Percentiles rank a stretch among this genome's conserved stretches.
Conservation (phyloP, 2,113 vertebrate species). For the Hiodon alosoides region DNA sequence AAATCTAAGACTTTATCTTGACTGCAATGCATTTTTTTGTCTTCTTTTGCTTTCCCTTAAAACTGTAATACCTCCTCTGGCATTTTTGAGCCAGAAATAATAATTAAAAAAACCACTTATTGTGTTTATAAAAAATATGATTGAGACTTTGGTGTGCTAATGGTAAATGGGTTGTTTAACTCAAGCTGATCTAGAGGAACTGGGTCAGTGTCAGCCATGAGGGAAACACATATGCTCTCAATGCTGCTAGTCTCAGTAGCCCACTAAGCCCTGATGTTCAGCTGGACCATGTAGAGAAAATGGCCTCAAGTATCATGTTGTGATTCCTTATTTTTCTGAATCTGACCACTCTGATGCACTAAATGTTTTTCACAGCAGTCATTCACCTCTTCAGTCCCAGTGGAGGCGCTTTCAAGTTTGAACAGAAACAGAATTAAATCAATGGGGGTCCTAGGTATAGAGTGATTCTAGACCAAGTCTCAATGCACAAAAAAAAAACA, state of each 20-base stretch:
- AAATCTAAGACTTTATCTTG: too few species aligned
- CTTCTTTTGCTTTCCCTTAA: too few species aligned
- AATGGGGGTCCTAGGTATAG: not conserved
- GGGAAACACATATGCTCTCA: too few species aligned
- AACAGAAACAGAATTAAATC: conserved; percentile 11
- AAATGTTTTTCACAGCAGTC: not conserved
- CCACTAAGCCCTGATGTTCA: not conserved
- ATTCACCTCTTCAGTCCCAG: not conserved
- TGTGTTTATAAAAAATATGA: too few species aligned
- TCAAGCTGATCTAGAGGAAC: too few species aligned
- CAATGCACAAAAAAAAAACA: not conserved
- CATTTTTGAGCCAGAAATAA: too few species aligned
- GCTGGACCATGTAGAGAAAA: not conserved
- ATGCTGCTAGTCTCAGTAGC: not conserved
- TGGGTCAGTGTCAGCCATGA: too few species aligned
- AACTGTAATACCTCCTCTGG: too few species aligned
- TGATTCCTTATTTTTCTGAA: not conserved
- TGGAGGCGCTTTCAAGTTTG: not conserved
- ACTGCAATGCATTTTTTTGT: too few species aligned
- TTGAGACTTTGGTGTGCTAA: too few species aligned
- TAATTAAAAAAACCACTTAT: too few species aligned
- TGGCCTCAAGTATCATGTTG: not conserved
- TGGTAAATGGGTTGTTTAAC: too few species aligned
- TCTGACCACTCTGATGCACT: not conserved
- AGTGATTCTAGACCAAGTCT: conserved; percentile 1